These are phyloP conservation scores for Seriola rivoliana DNA, from an alignment of 2,113 vertebrate species.

Conservation along the genomic window DNA sequence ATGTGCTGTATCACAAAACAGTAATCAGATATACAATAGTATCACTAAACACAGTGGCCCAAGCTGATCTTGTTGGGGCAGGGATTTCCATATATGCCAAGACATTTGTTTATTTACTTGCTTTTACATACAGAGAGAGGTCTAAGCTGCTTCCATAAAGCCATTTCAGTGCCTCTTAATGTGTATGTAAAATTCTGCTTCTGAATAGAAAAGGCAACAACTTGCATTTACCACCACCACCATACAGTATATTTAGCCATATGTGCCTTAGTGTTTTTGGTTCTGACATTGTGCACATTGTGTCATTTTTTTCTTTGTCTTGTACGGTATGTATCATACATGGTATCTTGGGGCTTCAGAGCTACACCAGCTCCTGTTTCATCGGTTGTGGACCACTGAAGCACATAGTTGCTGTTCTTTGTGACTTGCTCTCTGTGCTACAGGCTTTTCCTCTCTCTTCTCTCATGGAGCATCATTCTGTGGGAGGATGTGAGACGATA, in stretches of 20 bases:
- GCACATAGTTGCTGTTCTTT: constrained; percentile 83
- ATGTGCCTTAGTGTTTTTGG: constrained; percentile 26
- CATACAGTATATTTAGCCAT: background rate
- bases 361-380: constrained; percentile 69
- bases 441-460: constrained; percentile 45
- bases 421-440: constrained; percentile 67
- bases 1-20: background rate
- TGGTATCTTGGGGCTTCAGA: constrained; percentile 61
- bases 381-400: constrained; percentile 81
- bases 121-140: constrained; percentile 3
- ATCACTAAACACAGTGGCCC: background rate
- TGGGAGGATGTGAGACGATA: constrained; percentile 16
- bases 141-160: background rate
- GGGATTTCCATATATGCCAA: background rate
- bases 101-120: background rate
- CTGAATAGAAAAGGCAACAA: background rate
- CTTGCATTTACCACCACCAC: background rate
- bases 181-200: background rate
- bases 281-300: constrained; percentile 24
- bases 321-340: constrained; percentile 42
- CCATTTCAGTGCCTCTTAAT: background rate
- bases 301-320: constrained; percentile 52
- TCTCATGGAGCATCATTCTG: constrained; percentile 33
- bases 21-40: background rate
- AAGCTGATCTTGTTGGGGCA: constrained; percentile 1